Conservation (phyloP, 2,888 invertebrate genomes). For the Heliconius ethilla region DNA sequence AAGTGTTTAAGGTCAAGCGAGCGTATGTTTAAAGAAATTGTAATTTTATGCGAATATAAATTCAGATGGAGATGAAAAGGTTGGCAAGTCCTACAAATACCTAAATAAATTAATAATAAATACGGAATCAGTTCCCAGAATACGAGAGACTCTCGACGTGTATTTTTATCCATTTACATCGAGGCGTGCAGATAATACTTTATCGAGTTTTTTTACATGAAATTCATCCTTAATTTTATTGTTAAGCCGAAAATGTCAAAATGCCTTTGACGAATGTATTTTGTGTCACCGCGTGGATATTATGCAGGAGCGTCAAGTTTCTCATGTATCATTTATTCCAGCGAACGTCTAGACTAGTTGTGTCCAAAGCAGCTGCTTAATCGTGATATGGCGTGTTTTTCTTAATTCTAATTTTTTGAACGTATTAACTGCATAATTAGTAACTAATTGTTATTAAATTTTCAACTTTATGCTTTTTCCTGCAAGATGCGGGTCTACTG, state of each 20-base stretch:
- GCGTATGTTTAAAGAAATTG: background rate
- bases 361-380: background rate
- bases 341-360: background rate
- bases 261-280: conserved; percentile 22
- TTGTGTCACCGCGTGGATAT: conserved; percentile 2
- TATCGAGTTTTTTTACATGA: conserved; percentile 20
- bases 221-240: conserved; percentile 19
- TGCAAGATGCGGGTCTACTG: background rate
- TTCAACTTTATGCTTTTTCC: background rate
- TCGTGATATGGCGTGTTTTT: background rate
- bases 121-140: conserved; percentile 8
- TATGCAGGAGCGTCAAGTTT: conserved; percentile 6
- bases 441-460: background rate
- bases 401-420: background rate
- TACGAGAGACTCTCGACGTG: background rate
- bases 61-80: conserved; percentile 4
- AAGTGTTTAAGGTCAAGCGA: background rate
- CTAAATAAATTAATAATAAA: conserved; percentile 21
- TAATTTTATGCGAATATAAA: conserved; percentile 10
- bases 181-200: conserved; percentile 29
- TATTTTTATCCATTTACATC: conserved; percentile 9
- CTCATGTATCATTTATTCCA: conserved; percentile 25
- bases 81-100: conserved; percentile 16
- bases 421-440: background rate
- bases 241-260: conserved; percentile 15